Evolutionary conservation across 2,113 vertebrate genomes (phyloP), one percentile per base, ranked within the genome.

Genomic region (Riparia riparia): DNA sequence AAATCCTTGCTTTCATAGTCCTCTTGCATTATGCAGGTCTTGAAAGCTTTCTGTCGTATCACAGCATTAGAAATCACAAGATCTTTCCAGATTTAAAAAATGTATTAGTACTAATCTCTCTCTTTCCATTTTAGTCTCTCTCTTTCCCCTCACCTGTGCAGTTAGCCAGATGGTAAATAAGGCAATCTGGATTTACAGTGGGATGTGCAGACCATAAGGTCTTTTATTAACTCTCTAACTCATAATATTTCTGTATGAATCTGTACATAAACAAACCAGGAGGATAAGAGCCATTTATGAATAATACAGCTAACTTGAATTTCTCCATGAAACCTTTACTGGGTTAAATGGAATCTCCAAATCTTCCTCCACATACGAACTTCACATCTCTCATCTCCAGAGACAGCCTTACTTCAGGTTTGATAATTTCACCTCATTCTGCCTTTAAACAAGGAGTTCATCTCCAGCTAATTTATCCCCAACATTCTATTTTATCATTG

Each of bases 91-190:
- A 69, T 92, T 88, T 90, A 18, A 86, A 82, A 93, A 90, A 63
- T n/a, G 10, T 49, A 37, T 96, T 92, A 81, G 24, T 49, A 93
- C 56, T 90, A 90, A 94, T 90, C 31, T 93, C 50, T 77, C 25
- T 61, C 20, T 45, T 63, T 61, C 25, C 24, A 11, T 81, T 60
- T 80, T 4, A 4, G 13, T 60, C 18, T 58, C 39, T 78, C 76
- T 51, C 17, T n/a, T 49, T 69, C 29, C 7, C 56, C 64, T 96
- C 47, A 95, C 88, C 90, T 96, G 71, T 88, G 79, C 51, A 93
- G 61, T 82, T 96, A 94, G 63, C 56, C 76, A 90, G 85, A 93
- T 84, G 82, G 95, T 92, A 96, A 78, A 90, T 95, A 90, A 93
- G 95, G 88, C 87, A 96, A 92, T 71, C 51, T 92, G 76, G 82